Evolutionary conservation across 2,888 invertebrate genomes (phyloP).

Genomic region (Trachelus troglodyta): DNA sequence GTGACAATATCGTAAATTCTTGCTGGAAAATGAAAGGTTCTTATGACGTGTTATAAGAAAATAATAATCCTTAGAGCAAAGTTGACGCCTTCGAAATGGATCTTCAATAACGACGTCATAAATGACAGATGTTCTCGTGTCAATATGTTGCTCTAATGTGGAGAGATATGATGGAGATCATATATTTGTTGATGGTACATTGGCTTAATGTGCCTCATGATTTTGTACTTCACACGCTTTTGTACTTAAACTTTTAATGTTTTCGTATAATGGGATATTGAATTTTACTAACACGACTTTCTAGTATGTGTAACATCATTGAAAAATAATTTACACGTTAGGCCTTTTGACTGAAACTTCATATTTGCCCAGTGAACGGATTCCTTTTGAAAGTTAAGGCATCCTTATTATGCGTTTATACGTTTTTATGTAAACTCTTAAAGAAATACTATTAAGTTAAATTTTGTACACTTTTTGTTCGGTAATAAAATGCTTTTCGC

Average conservation of each 20-base stretch:
- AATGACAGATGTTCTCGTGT: not conserved
- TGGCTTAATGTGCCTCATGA: not conserved
- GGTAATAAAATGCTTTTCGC: conserved; percentile 31
- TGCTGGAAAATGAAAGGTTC: not conserved
- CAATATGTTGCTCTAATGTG: not conserved
- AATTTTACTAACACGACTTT: not conserved
- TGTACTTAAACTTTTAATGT: not conserved
- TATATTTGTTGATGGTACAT: not conserved
- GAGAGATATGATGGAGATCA: not conserved
- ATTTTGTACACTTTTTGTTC: conserved; percentile 34
- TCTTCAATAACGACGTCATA: not conserved
- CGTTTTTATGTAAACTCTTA: conserved; percentile 27
- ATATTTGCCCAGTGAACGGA: not conserved
- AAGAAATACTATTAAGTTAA: conserved; percentile 19
- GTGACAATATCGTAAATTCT: not conserved
- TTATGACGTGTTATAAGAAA: not conserved
- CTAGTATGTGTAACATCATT: not conserved
- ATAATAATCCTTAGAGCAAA: not conserved
- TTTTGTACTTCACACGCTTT: too few relatives aligned
- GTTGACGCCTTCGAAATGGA: not conserved
- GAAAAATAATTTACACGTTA: not conserved
- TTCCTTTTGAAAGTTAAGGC: conserved; percentile 22
- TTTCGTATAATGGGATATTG: not conserved
- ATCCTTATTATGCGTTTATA: conserved; percentile 22
- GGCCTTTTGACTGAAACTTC: not conserved